Evolutionary conservation across 2,797 vertebrate species (phyloP).

Genomic region (Cuniculus paca): DNA sequence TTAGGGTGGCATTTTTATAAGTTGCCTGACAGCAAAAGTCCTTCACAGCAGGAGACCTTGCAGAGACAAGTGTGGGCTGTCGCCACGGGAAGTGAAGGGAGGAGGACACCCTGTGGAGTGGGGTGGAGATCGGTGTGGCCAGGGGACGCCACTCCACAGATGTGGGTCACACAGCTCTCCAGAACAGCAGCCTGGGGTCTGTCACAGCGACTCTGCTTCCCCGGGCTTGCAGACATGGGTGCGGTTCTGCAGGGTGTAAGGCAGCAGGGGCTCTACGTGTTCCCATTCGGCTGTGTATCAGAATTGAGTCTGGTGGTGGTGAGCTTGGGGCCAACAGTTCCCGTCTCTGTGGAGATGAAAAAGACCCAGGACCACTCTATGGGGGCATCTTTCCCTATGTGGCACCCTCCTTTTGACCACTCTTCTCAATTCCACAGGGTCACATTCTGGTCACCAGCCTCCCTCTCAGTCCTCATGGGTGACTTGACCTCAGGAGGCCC

Average conservation of each 20-base stretch:
- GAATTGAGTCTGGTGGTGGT: neutral
- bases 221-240: neutral
- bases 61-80: neutral
- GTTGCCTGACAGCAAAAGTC: neutral
- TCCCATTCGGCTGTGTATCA: neutral
- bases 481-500: neutral
- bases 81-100: neutral
- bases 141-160: neutral
- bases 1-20: neutral
- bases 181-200: neutral
- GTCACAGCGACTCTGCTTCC: neutral
- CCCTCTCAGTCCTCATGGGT: neutral
- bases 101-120: rapidly evolving
- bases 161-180: neutral
- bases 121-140: neutral
- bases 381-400: neutral
- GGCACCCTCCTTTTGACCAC: neutral
- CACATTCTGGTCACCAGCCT: neutral
- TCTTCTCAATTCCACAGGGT: neutral
- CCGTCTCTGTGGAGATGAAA: neutral
- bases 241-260: neutral
- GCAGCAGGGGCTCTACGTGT: neutral
- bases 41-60: neutral
- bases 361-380: rapidly evolving
- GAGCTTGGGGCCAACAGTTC: neutral